These are phyloP conservation scores for Cyrtorhinus lividipennis DNA, from an alignment of 1,140 invertebrate species.

Conservation along the genomic window DNA sequence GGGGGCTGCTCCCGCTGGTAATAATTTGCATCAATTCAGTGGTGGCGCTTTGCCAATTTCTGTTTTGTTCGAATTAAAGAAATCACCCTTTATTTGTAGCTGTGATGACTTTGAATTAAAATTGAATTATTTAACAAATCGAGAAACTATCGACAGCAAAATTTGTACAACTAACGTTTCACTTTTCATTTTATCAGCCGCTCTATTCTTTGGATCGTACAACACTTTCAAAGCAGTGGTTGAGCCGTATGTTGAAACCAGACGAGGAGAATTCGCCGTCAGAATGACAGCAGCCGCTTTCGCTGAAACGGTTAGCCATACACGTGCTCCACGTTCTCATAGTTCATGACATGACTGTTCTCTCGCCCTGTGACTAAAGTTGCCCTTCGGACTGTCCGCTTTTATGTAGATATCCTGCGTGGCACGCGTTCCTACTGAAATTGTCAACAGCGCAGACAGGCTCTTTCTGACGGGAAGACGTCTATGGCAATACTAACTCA, in stretches of 20 bases:
- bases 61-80: no score
- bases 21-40: no score
- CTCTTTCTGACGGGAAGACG: constrained; percentile 35
- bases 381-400: background rate
- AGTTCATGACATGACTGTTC: no score
- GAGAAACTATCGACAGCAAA: no score
- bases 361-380: no score
- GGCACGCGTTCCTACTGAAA: constrained; percentile 82
- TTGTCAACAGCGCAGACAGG: constrained; percentile 85
- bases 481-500: constrained; percentile 41
- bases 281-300: constrained; percentile 70
- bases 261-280: constrained; percentile 44
- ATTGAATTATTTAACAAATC: no score
- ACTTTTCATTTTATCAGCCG: constrained; percentile 46
- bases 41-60: no score
- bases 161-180: no score
- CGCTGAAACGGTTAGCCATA: constrained; percentile 75
- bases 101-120: no score
- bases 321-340: no score
- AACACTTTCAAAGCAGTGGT: constrained; percentile 57
- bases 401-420: constrained; percentile 59
- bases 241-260: constrained; percentile 32
- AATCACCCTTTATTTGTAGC: no score
- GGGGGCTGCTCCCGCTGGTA: constrained; percentile 71
- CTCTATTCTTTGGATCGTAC: constrained; percentile 89